phyloP scores from a whole-genome alignment of 1,140 invertebrate genomes.

The Ooceraea biroi region DNA sequence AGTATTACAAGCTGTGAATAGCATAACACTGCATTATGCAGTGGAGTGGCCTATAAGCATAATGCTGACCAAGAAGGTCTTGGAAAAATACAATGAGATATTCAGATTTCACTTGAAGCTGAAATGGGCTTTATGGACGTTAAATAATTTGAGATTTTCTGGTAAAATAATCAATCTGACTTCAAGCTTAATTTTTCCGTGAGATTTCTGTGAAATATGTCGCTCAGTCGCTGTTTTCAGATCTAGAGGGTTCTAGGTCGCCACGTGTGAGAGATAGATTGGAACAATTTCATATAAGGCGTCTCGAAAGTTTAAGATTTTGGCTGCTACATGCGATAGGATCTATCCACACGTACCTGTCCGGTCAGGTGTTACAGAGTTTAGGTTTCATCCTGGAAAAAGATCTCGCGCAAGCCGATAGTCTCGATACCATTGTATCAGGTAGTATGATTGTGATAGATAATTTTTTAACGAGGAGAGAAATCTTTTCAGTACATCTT shows the following conservation, averaged over 20 bases:
- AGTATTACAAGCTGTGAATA: constrained; percentile 86
- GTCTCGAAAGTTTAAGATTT: constrained; percentile 88
- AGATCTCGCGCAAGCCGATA: constrained; percentile 83
- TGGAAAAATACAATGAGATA: constrained; percentile 88
- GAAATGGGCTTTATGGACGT: constrained; percentile 88
- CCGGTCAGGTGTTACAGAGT: constrained; percentile 88
- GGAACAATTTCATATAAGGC: constrained; percentile 83
- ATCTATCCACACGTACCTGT: constrained; percentile 89
- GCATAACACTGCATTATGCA: constrained; percentile 86
- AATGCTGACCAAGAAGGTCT: constrained; percentile 86
- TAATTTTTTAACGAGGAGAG: not conserved
- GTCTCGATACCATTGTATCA: constrained; percentile 85
- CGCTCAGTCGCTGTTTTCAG: constrained; percentile 67
- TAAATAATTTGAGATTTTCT: constrained; percentile 87
- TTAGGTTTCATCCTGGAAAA: constrained; percentile 85
- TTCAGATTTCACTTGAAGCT: constrained; percentile 89
- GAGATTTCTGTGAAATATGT: not conserved
- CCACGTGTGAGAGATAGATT: constrained; percentile 70
- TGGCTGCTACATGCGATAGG: constrained; percentile 88
- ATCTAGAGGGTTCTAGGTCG: constrained; percentile 79
- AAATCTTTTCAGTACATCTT: not conserved
- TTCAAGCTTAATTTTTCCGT: not conserved
- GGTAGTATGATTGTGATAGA: constrained; percentile 69
- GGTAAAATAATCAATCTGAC: constrained; percentile 76
- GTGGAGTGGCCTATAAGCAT: constrained; percentile 87